Base-by-base conservation (phyloP, 2,797 vertebrate genomes). In the Rhynchonycteris naso region DNA sequence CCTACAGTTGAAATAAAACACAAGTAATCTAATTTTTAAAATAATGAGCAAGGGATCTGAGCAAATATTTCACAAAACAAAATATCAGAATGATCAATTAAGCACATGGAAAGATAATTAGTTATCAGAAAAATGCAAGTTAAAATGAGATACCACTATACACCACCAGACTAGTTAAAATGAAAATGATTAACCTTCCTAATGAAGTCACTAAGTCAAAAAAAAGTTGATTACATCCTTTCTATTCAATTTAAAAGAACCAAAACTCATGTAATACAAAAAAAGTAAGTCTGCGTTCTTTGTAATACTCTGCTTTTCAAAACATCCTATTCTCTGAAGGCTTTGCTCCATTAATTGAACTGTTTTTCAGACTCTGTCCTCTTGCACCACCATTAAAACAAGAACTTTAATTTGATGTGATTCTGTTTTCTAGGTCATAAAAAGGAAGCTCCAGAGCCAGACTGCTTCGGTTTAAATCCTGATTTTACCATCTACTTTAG, bases 201-300 rank as follows among this genome's bases (percentile, higher is more conserved):
- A 68, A 74, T 2, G 8, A 74, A 94, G 24, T 72, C 50, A 74
- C 52, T 52, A 80, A 74, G 56, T 94, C n/a, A 81, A 47, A 35
- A 78, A 79, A 91, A 90, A 63, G 26, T 5, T 90, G 65, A 94
- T 90, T 58, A 80, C n/a, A 66, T 81, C 26, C 28, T 83, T 50
- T 58, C 58, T 66, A 24, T 86, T 74, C 93, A 80, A 63, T 50
- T 76, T 94, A 84, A 91, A 30, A 74, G 54, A 35, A 80, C 14
- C 47, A 72, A 90, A 82, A 84, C 63, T 13, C 28, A 33, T 15
- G 19, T 59, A 86, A 91, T 52, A 52, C 58, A 81, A 66, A 94
- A 85, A 28, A 93, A 30, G 35, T 43, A 33, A 68, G 47, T 88
- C 26, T 66, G n/a, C 65, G 26, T 38, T 86, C 30, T 71, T 16